These are phyloP conservation scores for Ptiloglossa arizonensis DNA, from an alignment of 1,140 invertebrate genomes.

Conservation along the genomic window DNA sequence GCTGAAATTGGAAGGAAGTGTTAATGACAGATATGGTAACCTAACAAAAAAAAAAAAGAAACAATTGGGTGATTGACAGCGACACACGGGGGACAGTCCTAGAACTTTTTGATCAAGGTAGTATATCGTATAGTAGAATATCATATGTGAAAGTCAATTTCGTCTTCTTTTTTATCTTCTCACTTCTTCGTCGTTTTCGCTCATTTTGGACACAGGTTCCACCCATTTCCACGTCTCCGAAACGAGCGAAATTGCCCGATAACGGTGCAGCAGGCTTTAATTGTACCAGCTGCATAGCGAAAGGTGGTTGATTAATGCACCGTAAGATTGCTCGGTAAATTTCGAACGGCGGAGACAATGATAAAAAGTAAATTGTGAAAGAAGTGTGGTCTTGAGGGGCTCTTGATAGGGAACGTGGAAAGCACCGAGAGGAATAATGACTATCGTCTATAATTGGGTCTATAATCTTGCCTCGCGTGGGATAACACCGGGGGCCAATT, in stretches of 20 bases:
- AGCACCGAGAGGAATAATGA: no score
- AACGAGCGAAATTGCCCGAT: constrained; percentile 5
- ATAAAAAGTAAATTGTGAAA: not conserved
- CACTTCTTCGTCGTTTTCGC: not conserved
- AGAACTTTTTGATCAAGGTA: no score
- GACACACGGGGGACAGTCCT: no score
- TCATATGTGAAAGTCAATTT: constrained; percentile 1
- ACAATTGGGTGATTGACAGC: no score
- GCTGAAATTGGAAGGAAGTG: no score
- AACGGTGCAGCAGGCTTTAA: not conserved
- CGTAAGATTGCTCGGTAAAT: constrained; percentile 10
- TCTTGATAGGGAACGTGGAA: no score
- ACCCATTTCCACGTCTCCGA: constrained; percentile 13
- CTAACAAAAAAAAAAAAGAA: no score
- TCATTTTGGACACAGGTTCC: not conserved
- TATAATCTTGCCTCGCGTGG: no score
- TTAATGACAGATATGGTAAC: no score
- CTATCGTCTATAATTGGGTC: no score
- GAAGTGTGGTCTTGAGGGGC: not conserved
- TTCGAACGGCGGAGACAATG: not conserved
- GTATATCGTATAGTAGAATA: constrained; percentile 6
- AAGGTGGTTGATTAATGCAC: constrained; percentile 11
- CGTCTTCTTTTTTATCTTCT: not conserved
- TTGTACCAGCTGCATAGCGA: not conserved
- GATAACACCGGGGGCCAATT: no score